phyloP scores from a whole-genome alignment of 2,113 vertebrate species.

The Petromus typicus region DNA sequence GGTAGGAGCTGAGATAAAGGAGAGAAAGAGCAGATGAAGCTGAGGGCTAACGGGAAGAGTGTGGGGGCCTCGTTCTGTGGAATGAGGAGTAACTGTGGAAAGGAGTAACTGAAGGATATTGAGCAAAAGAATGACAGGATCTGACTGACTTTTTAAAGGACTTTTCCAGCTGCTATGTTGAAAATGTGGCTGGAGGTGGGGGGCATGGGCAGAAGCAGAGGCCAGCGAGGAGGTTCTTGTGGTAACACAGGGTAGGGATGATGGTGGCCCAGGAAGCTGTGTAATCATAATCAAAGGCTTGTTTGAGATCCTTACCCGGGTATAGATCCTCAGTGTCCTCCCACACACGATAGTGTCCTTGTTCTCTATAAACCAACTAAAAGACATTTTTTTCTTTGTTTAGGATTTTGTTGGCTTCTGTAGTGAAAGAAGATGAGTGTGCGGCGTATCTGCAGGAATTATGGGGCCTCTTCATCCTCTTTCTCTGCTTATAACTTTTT shows the following conservation, averaged over 20 bases:
- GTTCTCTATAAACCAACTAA: constrained; percentile 62
- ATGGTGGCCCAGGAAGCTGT: constrained; percentile 35
- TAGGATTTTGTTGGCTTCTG: constrained; percentile 49
- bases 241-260: not conserved
- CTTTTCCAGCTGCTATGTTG: constrained; percentile 10
- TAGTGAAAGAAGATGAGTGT: constrained; percentile 46
- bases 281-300: constrained; percentile 65
- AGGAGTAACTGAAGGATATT: not conserved
- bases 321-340: constrained; percentile 45
- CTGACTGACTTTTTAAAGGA: constrained; percentile 33
- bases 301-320: constrained; percentile 60
- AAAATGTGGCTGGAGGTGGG: not conserved
- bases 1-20: not conserved
- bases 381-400: constrained; percentile 62
- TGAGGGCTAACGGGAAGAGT: not conserved
- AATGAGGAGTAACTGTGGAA: not conserved
- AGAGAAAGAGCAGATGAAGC: not conserved
- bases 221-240: constrained; percentile 2
- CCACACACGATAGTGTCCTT: not conserved
- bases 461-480: constrained; percentile 66
- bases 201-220: not conserved
- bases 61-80: not conserved
- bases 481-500: constrained; percentile 51
- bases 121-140: not conserved
- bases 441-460: constrained; percentile 56